phyloP scores from a whole-genome alignment of 2,888 invertebrate genomes.

The Scrobipalpa costella region DNA sequence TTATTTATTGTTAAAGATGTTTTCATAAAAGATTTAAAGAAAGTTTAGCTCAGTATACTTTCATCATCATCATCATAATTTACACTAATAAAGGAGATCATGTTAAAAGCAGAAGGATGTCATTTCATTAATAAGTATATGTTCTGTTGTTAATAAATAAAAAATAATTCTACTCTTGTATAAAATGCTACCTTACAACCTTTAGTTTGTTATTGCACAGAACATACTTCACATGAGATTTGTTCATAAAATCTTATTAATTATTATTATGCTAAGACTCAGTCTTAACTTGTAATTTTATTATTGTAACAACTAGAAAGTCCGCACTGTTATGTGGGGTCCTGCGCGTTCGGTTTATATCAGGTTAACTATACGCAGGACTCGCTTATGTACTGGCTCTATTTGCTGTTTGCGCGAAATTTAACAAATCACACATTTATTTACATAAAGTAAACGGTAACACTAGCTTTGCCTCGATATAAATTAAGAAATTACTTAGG shows the following conservation, averaged over 20 bases:
- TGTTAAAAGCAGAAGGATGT: background rate
- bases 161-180: background rate
- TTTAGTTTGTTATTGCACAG: background rate
- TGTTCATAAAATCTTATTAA: background rate
- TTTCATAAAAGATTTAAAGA: background rate
- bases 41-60: background rate
- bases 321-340: background rate
- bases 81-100: conserved; percentile 1
- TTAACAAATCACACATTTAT: background rate
- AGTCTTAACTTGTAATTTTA: conserved; percentile 6
- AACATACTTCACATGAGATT: background rate
- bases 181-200: background rate
- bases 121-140: background rate
- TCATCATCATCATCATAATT: background rate
- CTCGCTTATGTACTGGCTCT: background rate
- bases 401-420: background rate
- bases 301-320: background rate
- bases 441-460: background rate
- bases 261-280: conserved; percentile 11
- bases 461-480: background rate
- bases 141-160: background rate
- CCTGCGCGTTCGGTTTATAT: background rate
- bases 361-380: background rate
- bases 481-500: conserved; percentile 10
- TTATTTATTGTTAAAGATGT: background rate